Evolutionary conservation across 2,797 vertebrate species (phyloP), one percentile per base, ranked within the genome.

Genomic region (Poeciliopsis gracilis): DNA sequence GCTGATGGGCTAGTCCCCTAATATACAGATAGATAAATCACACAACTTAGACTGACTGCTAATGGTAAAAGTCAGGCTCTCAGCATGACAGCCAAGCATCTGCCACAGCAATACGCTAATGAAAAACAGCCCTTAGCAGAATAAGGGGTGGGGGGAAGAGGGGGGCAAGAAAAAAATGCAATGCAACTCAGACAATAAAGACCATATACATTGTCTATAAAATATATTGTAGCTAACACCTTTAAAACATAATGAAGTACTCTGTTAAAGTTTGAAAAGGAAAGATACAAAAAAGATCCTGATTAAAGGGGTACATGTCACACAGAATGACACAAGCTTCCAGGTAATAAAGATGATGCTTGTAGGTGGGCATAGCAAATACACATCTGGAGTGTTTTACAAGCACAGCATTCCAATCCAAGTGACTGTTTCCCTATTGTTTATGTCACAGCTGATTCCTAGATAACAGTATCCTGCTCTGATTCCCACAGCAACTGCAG

Each of bases 401-500:
- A 83, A 70, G 43, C 49, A n/a, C 59, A 36, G 53, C 18, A 30
- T 61, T 83, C 73, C 47, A 78, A 77, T 82, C 30, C 73, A 74
- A 12, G 12, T 59, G 38, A 75, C 81, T 43, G 43, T 81, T 36
- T 30, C 79, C 73, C 51, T 70, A 20, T 23, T 69, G 75, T 83
- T 89, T 81, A 80, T 77, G 73, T 77, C 83, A 75, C 78, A 85
- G 83, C 88, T 80, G 78, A 80, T 76, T 81, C 67, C 67, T 57
- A 85, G 74, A 72, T 73, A 86, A 79, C 77, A 55, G 81, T 84
- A 70, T 30, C 0, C 38, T 43, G 77, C 55, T 70, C 72, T 85
- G 84, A 91, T 89, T 85, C 72, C 75, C 80, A 46, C 79, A 81
- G 83, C 89, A 92, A 90, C 91, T 92, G 91, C 46, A 89, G 87